Percentiles rank a stretch among this genome's conserved stretches.
Evolutionary conservation across 2,888 invertebrate genomes (phyloP).

Genomic region (Mystacides longicornis): DNA sequence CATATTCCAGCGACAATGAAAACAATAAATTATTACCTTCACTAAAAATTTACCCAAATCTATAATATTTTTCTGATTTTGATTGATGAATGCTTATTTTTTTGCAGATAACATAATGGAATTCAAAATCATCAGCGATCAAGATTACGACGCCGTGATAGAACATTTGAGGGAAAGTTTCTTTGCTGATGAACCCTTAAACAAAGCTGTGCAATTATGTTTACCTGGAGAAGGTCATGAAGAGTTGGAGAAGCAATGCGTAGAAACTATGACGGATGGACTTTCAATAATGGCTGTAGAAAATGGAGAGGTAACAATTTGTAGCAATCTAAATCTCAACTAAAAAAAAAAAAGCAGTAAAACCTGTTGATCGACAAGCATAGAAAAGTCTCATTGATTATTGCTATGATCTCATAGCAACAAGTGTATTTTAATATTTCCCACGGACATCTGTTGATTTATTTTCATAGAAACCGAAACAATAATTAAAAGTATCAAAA

Average conservation of each 20-base stretch:
- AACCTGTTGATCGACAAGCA: no score
- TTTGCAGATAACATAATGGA: constrained; percentile 31
- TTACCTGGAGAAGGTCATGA: constrained; percentile 61
- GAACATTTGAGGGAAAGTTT: constrained; percentile 65
- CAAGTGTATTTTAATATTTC: no score
- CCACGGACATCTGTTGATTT: no score
- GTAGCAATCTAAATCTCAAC: no score
- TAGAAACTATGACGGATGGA: constrained; percentile 64
- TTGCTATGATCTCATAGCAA: no score
- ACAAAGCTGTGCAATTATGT: constrained; percentile 69
- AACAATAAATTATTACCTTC: background rate
- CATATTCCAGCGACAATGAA: no score
- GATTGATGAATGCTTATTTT: background rate
- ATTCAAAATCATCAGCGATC: constrained; percentile 41
- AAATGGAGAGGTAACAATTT: constrained; percentile 50
- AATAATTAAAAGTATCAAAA: no score
- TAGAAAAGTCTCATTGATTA: no score
- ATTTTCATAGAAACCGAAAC: no score
- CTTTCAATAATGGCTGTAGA: constrained; percentile 63
- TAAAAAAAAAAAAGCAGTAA: no score
- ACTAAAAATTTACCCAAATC: no score
- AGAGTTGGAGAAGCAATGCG: constrained; percentile 65
- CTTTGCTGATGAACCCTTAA: constrained; percentile 79
- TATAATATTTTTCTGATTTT: no score
- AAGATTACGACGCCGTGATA: constrained; percentile 56